Conservation (phyloP, 1,140 invertebrate species). For the Parapsyche elsis region DNA sequence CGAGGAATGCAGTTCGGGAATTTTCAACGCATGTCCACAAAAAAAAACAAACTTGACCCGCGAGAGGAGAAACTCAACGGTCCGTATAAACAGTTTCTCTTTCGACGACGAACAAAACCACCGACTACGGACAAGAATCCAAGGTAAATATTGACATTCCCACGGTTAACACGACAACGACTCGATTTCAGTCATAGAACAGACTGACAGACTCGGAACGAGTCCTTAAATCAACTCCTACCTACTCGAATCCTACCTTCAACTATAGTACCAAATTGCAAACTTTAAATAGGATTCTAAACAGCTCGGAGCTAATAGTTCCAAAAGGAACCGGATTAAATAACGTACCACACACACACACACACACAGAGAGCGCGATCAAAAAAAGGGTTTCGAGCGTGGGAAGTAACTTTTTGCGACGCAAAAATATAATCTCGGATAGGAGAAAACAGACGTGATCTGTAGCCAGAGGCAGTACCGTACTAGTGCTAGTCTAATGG, state of each 20-base stretch:
- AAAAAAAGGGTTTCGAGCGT: too few species aligned
- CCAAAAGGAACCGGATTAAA: too few species aligned
- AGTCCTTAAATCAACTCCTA: background rate
- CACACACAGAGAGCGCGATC: too few species aligned
- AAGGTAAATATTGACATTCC: slow-evolving; percentile 20
- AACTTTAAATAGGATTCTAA: too few species aligned
- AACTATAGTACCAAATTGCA: too few species aligned
- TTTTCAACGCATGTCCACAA: background rate
- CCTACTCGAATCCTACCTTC: background rate
- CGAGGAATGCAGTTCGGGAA: slow-evolving; percentile 13
- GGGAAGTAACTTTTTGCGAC: too few species aligned
- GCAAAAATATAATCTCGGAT: too few species aligned
- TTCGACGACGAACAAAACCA: background rate
- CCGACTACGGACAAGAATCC: background rate
- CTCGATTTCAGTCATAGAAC: background rate
- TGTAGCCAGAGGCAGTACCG: too few species aligned
- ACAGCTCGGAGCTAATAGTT: too few species aligned
- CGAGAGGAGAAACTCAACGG: slow-evolving; percentile 6
- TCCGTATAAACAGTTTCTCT: slow-evolving; percentile 14
- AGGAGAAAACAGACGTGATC: too few species aligned
- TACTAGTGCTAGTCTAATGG: too few species aligned
- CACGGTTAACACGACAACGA: background rate
- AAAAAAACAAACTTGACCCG: slow-evolving; percentile 16
- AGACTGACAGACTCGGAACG: background rate
- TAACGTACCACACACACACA: too few species aligned